Conservation (phyloP, 2,888 invertebrate species). For the Apamea monoglypha region DNA sequence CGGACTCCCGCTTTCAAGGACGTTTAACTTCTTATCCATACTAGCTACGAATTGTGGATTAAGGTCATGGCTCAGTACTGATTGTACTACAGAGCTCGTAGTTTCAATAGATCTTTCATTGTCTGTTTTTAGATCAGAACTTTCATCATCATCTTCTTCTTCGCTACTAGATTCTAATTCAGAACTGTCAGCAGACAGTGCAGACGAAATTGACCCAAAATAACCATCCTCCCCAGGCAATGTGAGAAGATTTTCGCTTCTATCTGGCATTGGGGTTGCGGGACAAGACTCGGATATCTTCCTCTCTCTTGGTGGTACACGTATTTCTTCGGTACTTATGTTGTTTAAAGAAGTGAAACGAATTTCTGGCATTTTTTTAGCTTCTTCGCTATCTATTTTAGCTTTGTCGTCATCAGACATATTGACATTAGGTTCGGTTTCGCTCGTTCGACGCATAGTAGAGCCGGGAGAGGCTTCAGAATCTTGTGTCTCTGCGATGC, state of each 20-base stretch:
- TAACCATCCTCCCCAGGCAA: conserved; percentile 82
- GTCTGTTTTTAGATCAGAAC: conserved; percentile 87
- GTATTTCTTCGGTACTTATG: conserved; percentile 74
- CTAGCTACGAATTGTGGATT: conserved; percentile 78
- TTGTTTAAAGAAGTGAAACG: conserved; percentile 84
- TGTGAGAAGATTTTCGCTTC: conserved; percentile 82
- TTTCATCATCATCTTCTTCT: conserved; percentile 84
- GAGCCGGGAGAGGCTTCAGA: conserved; percentile 85
- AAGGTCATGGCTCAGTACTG: conserved; percentile 84
- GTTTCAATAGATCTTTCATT: conserved; percentile 87
- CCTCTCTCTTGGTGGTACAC: conserved; percentile 69
- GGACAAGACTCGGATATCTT: conserved; percentile 87
- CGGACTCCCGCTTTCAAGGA: conserved; percentile 68
- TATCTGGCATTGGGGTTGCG: conserved; percentile 80
- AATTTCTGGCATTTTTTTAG: conserved; percentile 78
- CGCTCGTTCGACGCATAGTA: conserved; percentile 83
- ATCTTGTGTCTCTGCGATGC: conserved; percentile 90
- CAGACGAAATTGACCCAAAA: conserved; percentile 85
- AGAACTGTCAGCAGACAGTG: conserved; percentile 86
- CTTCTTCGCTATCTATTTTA: conserved; percentile 56
- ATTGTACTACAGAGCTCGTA: conserved; percentile 90
- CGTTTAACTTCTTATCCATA: conserved; percentile 82
- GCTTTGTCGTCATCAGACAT: conserved; percentile 77
- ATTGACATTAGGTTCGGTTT: conserved; percentile 83
- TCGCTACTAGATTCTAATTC: conserved; percentile 84